These are phyloP conservation scores for Tringa solitaria DNA, from an alignment of 2,113 vertebrate genomes.

Conservation along the genomic window DNA sequence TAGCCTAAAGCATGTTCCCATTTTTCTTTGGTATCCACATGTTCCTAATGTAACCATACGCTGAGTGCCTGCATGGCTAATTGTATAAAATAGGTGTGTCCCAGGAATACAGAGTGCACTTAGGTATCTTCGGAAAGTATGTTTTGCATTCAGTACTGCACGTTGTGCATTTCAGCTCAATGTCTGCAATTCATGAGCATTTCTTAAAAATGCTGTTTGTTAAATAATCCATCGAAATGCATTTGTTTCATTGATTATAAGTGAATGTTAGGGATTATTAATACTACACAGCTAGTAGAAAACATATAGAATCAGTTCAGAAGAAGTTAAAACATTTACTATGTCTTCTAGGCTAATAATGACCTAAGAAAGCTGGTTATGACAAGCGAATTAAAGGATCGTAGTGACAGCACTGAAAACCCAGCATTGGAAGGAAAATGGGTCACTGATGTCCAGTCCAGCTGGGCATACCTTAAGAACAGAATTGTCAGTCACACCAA, in stretches of 20 bases:
- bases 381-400: neutral
- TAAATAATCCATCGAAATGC: neutral
- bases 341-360: neutral
- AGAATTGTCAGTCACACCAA: neutral
- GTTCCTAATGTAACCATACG: neutral
- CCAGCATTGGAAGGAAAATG: neutral
- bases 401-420: neutral
- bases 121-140: neutral
- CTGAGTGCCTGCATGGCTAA: accelerated
- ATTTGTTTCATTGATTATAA: neutral
- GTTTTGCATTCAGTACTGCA: neutral
- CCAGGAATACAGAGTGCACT: neutral
- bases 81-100: neutral
- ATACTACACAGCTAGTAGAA: neutral
- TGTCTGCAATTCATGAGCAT: neutral
- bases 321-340: neutral
- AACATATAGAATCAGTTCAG: neutral
- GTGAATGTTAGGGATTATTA: neutral
- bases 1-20: neutral
- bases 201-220: neutral
- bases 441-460: neutral
- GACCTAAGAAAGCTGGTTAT: neutral
- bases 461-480: neutral
- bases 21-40: neutral
- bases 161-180: neutral